Evolutionary conservation across 2,113 vertebrate species (phyloP), one percentile per base, ranked within the genome.

Genomic region (Brachirus orientalis): DNA sequence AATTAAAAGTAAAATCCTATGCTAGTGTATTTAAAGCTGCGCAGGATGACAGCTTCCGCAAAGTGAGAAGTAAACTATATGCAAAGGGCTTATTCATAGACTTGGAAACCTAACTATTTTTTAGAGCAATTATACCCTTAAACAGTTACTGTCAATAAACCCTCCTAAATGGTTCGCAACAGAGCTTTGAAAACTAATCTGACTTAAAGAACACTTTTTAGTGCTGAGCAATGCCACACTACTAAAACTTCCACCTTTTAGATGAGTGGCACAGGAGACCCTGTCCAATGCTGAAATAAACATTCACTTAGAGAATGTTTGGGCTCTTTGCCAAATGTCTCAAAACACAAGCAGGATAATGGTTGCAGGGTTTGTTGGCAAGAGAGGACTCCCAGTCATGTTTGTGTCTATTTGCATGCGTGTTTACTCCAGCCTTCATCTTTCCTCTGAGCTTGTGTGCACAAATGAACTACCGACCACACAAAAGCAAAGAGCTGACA

Each of bases 401-500:
- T 8, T 3, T 72, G 37, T 2, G 22, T 41, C 51, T 33, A 12
- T 59, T 47, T 69, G 54, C 8, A 1, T 46, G 35, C 17, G 57
- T 52, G 50, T 60, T 44, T 51, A 43, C 63, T 63, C 48, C 55
- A 18, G 69, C 69, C 66, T 46, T 75, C 61, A 19, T 82, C 75
- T 74, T 63, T 68, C 50, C 58, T 62, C 68, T 67, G 63, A 11
- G 66, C 51, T 10, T 37, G 63, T 37, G 37, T 17, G 56, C 70
- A 77, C 80, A 79, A 81, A 69, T 50, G 65, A 88, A 61, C 73
- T 82, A 82, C 63, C 83, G 62, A 74, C 74, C 74, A 70, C 81
- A 84, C 87, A 86, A 85, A 79, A 68, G 82, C 81, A 84, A 88
- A 88, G 51, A 80, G 86, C 90, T 91, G 88, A 90, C 77, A n/a